phyloP scores from a whole-genome alignment of 2,888 invertebrate genomes.

The Sericinus montela region DNA sequence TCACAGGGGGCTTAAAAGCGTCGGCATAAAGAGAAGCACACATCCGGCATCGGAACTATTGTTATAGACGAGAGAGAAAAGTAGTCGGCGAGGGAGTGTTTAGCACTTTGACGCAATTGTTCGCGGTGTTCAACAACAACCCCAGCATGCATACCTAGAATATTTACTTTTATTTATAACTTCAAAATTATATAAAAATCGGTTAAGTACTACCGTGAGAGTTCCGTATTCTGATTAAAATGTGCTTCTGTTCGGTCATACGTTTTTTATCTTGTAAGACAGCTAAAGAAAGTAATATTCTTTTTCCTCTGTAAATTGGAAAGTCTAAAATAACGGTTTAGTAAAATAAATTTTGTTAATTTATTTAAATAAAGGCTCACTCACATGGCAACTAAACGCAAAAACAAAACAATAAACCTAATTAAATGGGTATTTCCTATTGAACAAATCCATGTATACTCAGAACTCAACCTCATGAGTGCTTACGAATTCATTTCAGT shows the following conservation, averaged over 20 bases:
- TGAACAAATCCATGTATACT: conserved; percentile 53
- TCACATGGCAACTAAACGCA: neutral
- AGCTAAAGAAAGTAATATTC: too few species aligned
- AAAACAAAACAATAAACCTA: conserved; percentile 42
- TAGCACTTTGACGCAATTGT: conserved; percentile 15
- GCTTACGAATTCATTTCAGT: conserved; percentile 69
- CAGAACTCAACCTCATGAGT: conserved; percentile 65
- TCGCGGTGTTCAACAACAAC: conserved; percentile 3
- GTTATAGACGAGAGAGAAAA: conserved; percentile 28
- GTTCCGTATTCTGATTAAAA: too few species aligned
- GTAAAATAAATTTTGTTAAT: too few species aligned
- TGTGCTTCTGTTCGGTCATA: too few species aligned
- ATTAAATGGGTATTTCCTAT: conserved; percentile 51
- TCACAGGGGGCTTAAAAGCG: conserved; percentile 50
- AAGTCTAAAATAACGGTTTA: too few species aligned
- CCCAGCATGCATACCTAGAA: neutral
- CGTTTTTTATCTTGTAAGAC: too few species aligned
- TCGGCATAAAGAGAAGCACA: conserved; percentile 49
- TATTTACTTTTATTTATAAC: too few species aligned
- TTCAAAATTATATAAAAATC: too few species aligned
- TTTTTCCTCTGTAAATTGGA: too few species aligned
- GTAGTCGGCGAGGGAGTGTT: conserved; percentile 23
- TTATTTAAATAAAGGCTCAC: neutral
- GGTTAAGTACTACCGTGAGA: too few species aligned
- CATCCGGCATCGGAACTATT: conserved; percentile 50